Conservation (phyloP, 2,888 invertebrate genomes). For the Sminthurinus aureus region DNA sequence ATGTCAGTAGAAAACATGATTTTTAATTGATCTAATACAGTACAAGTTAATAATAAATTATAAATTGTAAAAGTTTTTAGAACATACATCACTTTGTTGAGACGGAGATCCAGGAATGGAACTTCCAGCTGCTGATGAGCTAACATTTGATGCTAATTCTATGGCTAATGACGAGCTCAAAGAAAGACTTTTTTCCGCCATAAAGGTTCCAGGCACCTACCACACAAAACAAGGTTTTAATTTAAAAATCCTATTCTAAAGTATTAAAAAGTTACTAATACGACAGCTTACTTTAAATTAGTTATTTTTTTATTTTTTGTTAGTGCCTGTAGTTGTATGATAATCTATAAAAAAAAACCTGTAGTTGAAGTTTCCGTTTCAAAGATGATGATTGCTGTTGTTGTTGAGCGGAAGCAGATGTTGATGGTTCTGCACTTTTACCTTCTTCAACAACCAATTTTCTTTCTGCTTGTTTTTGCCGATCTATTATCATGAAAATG, state of each 20-base stretch:
- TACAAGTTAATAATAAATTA: background rate
- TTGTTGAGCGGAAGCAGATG: too few species aligned
- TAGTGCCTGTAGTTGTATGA: too few species aligned
- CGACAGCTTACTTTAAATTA: too few species aligned
- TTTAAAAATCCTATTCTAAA: too few species aligned
- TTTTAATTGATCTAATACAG: background rate
- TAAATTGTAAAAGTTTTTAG: background rate
- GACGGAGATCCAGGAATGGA: constrained; percentile 30
- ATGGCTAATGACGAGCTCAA: background rate
- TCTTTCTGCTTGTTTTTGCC: constrained; percentile 82
- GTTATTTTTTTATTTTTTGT: too few species aligned
- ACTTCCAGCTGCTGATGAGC: constrained; percentile 31
- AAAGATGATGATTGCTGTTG: too few species aligned
- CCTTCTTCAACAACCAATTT: constrained; percentile 72
- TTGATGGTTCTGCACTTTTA: background rate
- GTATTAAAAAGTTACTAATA: too few species aligned
- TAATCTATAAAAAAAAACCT: too few species aligned
- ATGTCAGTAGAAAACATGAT: background rate
- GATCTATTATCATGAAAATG: constrained; percentile 68
- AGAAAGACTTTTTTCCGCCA: background rate
- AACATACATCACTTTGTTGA: constrained; percentile 15
- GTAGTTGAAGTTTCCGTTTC: too few species aligned
- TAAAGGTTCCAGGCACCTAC: too few species aligned
- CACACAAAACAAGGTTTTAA: too few species aligned
- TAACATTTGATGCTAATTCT: constrained; percentile 15